Percentiles rank a stretch among this genome's conserved stretches.
These are phyloP conservation scores for Drosophila paranaensis DNA, from an alignment of 2,888 invertebrate genomes.

Conservation along the genomic window DNA sequence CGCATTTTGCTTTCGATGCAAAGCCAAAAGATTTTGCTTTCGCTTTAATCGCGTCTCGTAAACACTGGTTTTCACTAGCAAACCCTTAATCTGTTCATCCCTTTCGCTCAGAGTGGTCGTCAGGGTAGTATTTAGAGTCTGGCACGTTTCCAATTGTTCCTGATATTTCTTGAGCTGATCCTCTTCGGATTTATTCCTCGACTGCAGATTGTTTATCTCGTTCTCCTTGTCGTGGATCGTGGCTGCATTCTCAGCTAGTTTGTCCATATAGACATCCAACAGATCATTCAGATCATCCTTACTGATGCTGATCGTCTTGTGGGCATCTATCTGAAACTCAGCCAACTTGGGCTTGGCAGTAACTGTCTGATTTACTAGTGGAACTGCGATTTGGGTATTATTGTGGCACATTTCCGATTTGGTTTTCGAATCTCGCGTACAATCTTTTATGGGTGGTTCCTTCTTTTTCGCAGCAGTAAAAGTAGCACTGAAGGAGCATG, in stretches of 20 bases:
- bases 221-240: constrained; percentile 58
- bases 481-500: constrained; percentile 9
- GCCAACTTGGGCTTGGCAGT: constrained; percentile 51
- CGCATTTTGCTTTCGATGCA: constrained; percentile 45
- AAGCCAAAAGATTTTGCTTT: constrained; percentile 48
- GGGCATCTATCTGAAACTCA: constrained; percentile 67
- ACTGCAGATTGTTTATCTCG: constrained; percentile 53
- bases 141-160: constrained; percentile 47
- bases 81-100: constrained; percentile 39
- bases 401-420: constrained; percentile 40
- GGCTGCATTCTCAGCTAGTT: constrained; percentile 64
- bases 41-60: constrained; percentile 59
- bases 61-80: constrained; percentile 47
- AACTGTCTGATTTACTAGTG: constrained; percentile 35
- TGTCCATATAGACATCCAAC: constrained; percentile 60
- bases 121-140: constrained; percentile 37
- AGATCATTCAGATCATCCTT: constrained; percentile 66
- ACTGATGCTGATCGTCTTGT: constrained; percentile 64
- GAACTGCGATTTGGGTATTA: constrained; percentile 2
- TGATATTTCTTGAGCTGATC: constrained; percentile 43
- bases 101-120: constrained; percentile 35
- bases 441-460: constrained; percentile 30
- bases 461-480: constrained; percentile 37
- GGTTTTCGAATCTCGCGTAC: constrained; percentile 32
- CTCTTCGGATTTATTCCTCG: constrained; percentile 39